Evolutionary conservation across 2,797 vertebrate genomes (phyloP), one percentile per base, ranked within the genome.

Genomic region (Sarcoramphus papa): DNA sequence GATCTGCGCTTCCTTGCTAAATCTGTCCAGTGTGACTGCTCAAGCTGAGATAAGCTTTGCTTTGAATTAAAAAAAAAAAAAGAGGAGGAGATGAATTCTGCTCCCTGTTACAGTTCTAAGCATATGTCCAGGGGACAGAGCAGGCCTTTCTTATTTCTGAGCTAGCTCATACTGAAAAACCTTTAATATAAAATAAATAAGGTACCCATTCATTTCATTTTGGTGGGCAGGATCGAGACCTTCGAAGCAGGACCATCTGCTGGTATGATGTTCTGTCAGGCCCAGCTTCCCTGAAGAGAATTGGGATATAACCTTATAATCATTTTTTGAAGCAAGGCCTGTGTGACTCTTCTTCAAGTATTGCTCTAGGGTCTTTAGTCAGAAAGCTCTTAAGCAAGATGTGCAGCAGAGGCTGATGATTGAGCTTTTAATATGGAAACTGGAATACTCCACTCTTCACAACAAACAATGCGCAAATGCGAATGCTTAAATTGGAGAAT

Each of bases 401-500:
- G 12, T 70, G n/a, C 76, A 77, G 64, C n/a, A 83, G 86, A 81
- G 48, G 37, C 50, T 62, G 56, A 65, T 91, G 94, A 94, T 95
- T 90, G 92, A 93, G 96, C 81, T 90, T 93, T 91, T 88, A 88
- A 50, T 91, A 62, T 73, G 35, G 88, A 85, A 87, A 57, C 67
- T 63, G 59, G n/a, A 72, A 80, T 82, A 28, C 31, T 65, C 53
- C 20, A 7, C 45, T 90, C 56, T 73, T 72, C 51, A 27, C 57
- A 73, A 31, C 57, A 75, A 80, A 60, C 56, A 75, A 37, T 4
- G 2, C 2, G 6, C 85, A 94, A 86, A 91, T 51, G 48, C 12
- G 27, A 67, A 88, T 92, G 72, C 89, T 81, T 83, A n/a, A 78
- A 40, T 50, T 92, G 94, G 94, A 96, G 65, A 70, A 8, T 15